These are phyloP conservation scores for Smutsia gigantea DNA, from an alignment of 2,797 vertebrate species.

Conservation along the genomic window DNA sequence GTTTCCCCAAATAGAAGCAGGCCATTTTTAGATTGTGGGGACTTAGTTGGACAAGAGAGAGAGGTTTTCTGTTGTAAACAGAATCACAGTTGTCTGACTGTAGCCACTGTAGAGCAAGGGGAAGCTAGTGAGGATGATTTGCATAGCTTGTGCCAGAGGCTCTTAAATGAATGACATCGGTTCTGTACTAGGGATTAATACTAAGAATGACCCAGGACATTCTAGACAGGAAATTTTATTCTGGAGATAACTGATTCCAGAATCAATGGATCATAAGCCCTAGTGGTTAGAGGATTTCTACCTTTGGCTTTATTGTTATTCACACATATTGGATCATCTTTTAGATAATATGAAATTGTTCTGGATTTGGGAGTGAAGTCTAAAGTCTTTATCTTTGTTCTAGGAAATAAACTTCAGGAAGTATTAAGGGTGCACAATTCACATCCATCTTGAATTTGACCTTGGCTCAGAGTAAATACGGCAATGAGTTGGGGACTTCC, in stretches of 20 bases:
- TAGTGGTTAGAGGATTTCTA: background rate
- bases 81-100: background rate
- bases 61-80: background rate
- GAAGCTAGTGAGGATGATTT: background rate
- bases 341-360: background rate
- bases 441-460: slow-evolving; percentile 34
- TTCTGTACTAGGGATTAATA: background rate
- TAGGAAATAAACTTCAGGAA: background rate
- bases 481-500: slow-evolving; percentile 40
- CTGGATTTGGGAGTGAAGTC: background rate
- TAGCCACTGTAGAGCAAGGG: background rate
- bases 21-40: background rate
- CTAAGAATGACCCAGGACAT: background rate
- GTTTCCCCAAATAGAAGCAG: background rate
- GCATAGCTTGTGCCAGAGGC: background rate
- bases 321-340: background rate
- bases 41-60: background rate
- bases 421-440: background rate
- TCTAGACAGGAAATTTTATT: background rate
- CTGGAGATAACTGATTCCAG: background rate
- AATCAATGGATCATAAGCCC: background rate
- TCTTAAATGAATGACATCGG: background rate
- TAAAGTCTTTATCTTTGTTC: background rate
- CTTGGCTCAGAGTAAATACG: slow-evolving; percentile 15
- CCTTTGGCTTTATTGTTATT: background rate